phyloP scores from a whole-genome alignment of 2,888 invertebrate species.

The Eupithecia subumbrata region DNA sequence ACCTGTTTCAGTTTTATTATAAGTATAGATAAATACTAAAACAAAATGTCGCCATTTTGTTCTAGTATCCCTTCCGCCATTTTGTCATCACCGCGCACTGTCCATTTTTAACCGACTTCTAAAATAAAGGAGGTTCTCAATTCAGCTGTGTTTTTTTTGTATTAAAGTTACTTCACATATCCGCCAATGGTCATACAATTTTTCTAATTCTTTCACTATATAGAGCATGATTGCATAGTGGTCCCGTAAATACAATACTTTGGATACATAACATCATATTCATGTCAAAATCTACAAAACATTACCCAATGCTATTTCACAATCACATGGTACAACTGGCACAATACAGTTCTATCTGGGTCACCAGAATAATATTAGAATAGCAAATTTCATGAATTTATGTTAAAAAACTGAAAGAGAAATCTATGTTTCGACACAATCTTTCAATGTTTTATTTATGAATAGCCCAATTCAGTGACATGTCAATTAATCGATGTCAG shows the following conservation, averaged over 20 bases:
- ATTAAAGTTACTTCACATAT: too few relatives aligned
- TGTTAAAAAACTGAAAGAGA: neutral
- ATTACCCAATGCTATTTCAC: constrained; percentile 1
- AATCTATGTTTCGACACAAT: neutral
- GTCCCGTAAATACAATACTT: too few relatives aligned
- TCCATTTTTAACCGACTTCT: too few relatives aligned
- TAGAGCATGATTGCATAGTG: too few relatives aligned
- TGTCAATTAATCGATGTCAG: neutral
- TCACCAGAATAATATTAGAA: neutral
- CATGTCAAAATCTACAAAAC: constrained; percentile 22
- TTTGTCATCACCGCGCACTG: neutral
- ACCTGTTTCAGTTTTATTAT: too few relatives aligned
- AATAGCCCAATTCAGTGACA: neutral
- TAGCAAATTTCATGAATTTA: constrained; percentile 3
- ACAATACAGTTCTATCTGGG: neutral
- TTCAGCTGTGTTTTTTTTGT: too few relatives aligned
- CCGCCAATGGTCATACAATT: too few relatives aligned
- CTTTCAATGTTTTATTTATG: constrained; percentile 7
- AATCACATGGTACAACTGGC: neutral
- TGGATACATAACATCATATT: neutral
- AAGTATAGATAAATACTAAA: too few relatives aligned
- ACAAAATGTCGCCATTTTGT: neutral
- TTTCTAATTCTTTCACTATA: too few relatives aligned
- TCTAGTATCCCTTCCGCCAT: neutral
- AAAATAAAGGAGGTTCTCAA: too few relatives aligned